phyloP scores from a whole-genome alignment of 2,113 vertebrate genomes.

The Phaethornis superciliosus region DNA sequence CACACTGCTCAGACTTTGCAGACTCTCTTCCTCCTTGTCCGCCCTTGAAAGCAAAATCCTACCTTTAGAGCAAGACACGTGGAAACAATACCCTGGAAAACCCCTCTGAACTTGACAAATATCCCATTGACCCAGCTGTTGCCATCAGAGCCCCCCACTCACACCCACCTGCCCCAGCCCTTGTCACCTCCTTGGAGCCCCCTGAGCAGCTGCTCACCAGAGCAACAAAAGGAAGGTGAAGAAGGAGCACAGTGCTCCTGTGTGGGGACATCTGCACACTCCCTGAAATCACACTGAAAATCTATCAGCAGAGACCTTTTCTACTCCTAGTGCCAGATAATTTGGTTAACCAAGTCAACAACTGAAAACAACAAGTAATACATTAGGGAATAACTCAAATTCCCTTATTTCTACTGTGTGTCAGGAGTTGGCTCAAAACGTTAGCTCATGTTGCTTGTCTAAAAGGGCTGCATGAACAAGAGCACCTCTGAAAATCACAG shows the following conservation, averaged over 20 bases:
- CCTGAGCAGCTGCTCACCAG: background rate
- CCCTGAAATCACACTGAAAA: background rate
- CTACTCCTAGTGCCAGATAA: background rate
- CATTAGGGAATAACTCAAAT: background rate
- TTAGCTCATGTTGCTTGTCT: rapidly evolving
- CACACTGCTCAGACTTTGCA: background rate
- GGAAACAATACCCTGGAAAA: background rate
- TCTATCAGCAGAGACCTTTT: background rate
- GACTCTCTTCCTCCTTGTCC: conserved; percentile 44
- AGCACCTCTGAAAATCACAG: background rate
- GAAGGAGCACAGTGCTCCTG: background rate
- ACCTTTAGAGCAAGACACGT: background rate
- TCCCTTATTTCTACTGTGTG: background rate
- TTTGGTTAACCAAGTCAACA: background rate
- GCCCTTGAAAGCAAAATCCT: conserved; percentile 18
- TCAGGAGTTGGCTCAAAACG: background rate
- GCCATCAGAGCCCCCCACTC: rapidly evolving
- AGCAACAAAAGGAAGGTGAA: rapidly evolving
- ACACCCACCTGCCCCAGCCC: background rate
- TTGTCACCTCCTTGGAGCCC: background rate
- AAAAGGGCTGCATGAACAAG: background rate
- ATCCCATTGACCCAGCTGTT: background rate
- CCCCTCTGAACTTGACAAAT: background rate
- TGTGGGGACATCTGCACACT: background rate
- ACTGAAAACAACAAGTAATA: background rate